phyloP scores from a whole-genome alignment of 2,113 vertebrate species.

The Amblyornis subalaris region DNA sequence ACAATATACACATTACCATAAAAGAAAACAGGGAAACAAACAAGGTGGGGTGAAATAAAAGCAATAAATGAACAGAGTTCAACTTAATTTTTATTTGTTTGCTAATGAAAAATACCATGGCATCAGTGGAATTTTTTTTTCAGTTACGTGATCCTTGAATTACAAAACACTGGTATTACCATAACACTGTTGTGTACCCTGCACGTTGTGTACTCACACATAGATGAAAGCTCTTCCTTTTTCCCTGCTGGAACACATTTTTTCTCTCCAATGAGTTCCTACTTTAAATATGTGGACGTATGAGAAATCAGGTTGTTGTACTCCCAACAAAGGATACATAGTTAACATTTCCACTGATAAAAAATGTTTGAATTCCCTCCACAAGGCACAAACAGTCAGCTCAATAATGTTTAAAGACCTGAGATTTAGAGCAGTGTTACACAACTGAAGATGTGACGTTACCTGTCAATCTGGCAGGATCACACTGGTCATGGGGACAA shows the following conservation, averaged over 20 bases:
- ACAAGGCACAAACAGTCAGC: neutral
- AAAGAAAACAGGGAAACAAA: neutral
- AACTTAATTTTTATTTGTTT: conserved; percentile 16
- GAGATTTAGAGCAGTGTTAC: neutral
- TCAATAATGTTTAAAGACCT: neutral
- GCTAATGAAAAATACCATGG: neutral
- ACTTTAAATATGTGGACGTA: neutral
- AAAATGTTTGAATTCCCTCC: conserved; percentile 8
- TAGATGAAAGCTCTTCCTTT: neutral
- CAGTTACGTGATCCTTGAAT: neutral
- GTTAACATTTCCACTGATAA: neutral
- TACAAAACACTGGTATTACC: neutral
- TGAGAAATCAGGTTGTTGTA: neutral
- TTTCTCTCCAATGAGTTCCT: neutral
- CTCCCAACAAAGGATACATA: neutral
- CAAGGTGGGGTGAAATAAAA: neutral
- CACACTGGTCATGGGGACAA: neutral
- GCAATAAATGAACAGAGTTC: neutral
- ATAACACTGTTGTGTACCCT: neutral
- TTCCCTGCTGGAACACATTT: neutral
- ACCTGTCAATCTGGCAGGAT: neutral
- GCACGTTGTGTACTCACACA: neutral
- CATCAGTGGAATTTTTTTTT: neutral
- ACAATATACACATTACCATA: neutral
- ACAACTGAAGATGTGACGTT: conserved; percentile 7